Conservation (phyloP, 2,797 vertebrate genomes). For the Phyllotis vaccarum region DNA sequence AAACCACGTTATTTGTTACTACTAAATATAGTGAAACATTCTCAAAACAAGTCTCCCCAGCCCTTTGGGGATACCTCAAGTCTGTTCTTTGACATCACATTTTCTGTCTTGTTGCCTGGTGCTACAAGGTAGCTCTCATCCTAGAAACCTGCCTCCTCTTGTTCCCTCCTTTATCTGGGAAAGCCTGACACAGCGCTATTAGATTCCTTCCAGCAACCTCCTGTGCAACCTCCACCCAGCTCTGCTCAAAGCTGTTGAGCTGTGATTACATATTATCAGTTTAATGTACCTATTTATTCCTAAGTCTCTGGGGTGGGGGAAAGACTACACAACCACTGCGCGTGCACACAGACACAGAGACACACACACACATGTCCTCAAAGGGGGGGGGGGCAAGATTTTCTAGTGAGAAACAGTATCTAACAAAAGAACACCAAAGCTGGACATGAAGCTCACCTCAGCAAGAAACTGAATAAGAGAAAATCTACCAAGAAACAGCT, state of each 20-base stretch:
- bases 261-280: too few species aligned
- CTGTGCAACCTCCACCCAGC: background rate
- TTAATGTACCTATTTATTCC: background rate
- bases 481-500: background rate
- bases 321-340: background rate
- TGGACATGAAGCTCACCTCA: background rate
- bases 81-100: background rate
- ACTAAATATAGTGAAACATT: background rate
- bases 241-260: too few species aligned
- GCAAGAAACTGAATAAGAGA: background rate
- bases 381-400: background rate
- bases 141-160: background rate
- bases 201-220: conserved; percentile 41
- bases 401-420: background rate
- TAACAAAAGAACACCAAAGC: background rate
- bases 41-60: conserved; percentile 1
- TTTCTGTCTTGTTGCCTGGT: background rate
- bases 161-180: background rate
- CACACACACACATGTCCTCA: background rate
- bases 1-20: background rate
- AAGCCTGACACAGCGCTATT: background rate
- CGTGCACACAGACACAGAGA: too few species aligned
- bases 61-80: background rate
- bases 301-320: background rate
- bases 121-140: background rate